Evolutionary conservation across 1,140 invertebrate species (phyloP), one percentile per base, ranked within the genome.

Genomic region (Chymomyza costata): DNA sequence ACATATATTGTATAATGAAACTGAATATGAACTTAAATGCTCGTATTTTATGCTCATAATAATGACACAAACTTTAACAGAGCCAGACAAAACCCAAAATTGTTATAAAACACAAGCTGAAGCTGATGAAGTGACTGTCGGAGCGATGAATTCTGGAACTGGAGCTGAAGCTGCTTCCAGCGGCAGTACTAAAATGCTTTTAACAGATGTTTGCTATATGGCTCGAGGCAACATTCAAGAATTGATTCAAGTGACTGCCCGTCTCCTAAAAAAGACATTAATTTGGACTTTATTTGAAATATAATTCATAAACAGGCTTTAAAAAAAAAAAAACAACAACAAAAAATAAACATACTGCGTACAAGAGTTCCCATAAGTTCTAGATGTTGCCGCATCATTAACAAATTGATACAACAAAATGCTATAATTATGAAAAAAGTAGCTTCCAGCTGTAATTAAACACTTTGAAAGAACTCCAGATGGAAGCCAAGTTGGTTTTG

Each of bases 351-450:
- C 25, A 45, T 14, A 32, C 52, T 19, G 48, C 55, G 48, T 46
- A 28, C 40, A 25, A 37, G 21, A 28, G 15, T 6, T 44, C 39
- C 11, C 25, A 11, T 32, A 21, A 14, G 16, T 37, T 6, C 6
- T 2, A 48, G 44, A 53, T 54, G 49, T 60, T 38, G 50, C 50
- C 65, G 80, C 70, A 70, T 78, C 73, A 78, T 78, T 78, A 78
- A 80, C 71, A 78, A 78, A 78, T 76, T 78, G 71, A 78, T 78
- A 70, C 73, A 78, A 78, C 71, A 78, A 78, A 76, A 78, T 39
- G 70, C 70, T 78, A 73, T 78, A 78, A 78, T 78, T 78, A 80
- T 80, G 10, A 28, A n/a, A n/a, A n/a, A n/a, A n/a, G n/a, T n/a
- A n/a, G n/a, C n/a, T n/a, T n/a, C n/a, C n/a, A n/a, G n/a, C n/a